Conservation (phyloP, 37 sponge, comb jelly and placozoan species). For the Ephydatia muelleri region DNA sequence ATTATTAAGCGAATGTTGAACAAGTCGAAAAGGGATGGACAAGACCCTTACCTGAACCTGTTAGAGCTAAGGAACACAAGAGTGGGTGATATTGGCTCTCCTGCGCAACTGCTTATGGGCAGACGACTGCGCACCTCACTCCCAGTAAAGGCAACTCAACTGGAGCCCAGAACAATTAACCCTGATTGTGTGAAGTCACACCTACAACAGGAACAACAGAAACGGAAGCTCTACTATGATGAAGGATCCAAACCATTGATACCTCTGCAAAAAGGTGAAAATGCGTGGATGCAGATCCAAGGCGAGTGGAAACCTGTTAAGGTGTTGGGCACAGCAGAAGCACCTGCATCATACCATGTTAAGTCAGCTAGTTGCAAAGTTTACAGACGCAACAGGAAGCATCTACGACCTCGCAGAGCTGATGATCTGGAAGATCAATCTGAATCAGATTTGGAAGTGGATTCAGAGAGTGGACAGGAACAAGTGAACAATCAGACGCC, state of each 20-base stretch:
- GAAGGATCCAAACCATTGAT: neutral
- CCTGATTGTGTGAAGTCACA: neutral
- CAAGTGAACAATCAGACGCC: no score
- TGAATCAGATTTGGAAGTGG: no score
- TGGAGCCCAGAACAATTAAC: neutral
- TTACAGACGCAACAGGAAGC: no score
- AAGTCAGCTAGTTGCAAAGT: no score
- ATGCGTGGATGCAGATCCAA: neutral
- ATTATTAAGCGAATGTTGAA: conserved; percentile 2
- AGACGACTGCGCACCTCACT: neutral
- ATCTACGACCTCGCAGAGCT: no score
- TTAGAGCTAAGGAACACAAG: neutral
- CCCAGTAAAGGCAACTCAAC: neutral
- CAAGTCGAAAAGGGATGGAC: neutral
- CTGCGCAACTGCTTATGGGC: conserved; percentile 4
- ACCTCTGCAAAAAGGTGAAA: neutral
- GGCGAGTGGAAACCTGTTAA: conserved; percentile 2
- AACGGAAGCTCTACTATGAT: neutral
- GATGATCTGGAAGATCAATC: no score
- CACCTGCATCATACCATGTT: no score
- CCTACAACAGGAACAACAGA: neutral
- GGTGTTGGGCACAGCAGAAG: neutral
- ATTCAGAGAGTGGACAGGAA: no score
- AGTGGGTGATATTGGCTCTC: conserved; percentile 2
- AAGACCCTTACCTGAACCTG: neutral